Evolutionary conservation across 2,113 vertebrate species (phyloP), one percentile per base, ranked within the genome.

Genomic region (Xiphias gladius): DNA sequence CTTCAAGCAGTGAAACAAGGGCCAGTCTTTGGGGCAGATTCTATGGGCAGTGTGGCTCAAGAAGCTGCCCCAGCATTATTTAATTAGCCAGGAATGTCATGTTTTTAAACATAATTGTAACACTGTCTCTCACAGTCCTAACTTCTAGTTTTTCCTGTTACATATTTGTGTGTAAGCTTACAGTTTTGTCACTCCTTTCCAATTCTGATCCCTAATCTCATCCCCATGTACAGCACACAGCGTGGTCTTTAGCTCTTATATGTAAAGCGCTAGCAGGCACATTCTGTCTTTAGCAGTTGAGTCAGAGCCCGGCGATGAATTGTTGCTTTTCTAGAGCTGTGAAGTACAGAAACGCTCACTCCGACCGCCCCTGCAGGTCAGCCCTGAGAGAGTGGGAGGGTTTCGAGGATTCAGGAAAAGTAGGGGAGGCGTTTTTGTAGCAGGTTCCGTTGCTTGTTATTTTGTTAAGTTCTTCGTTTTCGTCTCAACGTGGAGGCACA

Each of bases 321-420:
- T 66, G 70, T 65, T 67, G 69, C 59, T 68, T 75, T 68, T 80
- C 81, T 61, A 0, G 76, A 64, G 43, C 73, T 46, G n/a, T 66
- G 41, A 84, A 74, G 75, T 19, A 48, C 1, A 74, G 66, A 83
- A 59, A 17, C 24, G 9, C 22, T 37, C 77, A 5, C 78, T 74
- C 22, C 0, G 61, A 17, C 48, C n/a, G 59, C 90, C 87, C 89
- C 86, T 59, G 73, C 86, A 87, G 91, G 91, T 91, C 83, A 75
- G 1, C 9, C 12, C 48, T 0, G 59, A 78, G 62, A 35, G 69
- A 78, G 85, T 70, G 48, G 82, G 75, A 79, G 73, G 54, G 37
- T 7, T 65, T 37, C 0, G 5, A 81, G 77, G 48, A 79, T 72
- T 68, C 62, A 12, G 76, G 69, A 52, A 41, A 80, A 32, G 64